phyloP scores from a whole-genome alignment of 2,888 invertebrate species.

The Hemithea aestivaria region DNA sequence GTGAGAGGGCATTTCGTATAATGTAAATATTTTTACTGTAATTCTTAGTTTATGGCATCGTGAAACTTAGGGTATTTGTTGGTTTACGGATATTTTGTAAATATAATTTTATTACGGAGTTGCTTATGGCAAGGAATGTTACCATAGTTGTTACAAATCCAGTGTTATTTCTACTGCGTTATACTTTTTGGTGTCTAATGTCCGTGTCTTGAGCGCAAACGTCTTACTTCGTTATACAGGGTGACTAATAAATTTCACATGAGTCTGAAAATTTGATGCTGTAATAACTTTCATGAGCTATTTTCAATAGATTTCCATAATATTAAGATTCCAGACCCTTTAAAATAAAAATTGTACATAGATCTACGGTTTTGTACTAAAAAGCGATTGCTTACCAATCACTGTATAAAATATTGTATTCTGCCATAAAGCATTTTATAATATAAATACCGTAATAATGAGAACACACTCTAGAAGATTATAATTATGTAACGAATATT shows the following conservation, averaged over 20 bases:
- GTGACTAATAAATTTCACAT: too few species aligned
- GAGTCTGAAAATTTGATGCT: too few species aligned
- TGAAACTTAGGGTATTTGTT: slow-evolving; percentile 45
- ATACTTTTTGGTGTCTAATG: slow-evolving; percentile 4
- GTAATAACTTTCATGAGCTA: too few species aligned
- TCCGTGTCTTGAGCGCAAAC: slow-evolving; percentile 6
- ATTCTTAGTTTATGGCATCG: slow-evolving; percentile 43
- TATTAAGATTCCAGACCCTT: too few species aligned
- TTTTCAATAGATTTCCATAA: too few species aligned
- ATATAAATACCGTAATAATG: slow-evolving; percentile 7
- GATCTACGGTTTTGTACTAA: too few species aligned
- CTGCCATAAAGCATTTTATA: slow-evolving; percentile 22
- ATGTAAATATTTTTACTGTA: slow-evolving; percentile 41
- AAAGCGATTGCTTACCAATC: too few species aligned
- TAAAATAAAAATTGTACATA: too few species aligned
- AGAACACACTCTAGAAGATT: slow-evolving; percentile 6
- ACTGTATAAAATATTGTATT: too few species aligned
- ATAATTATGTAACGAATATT: slow-evolving; percentile 10
- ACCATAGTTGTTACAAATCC: slow-evolving; percentile 47
- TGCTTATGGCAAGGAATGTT: slow-evolving; percentile 51
- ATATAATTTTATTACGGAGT: slow-evolving; percentile 60
- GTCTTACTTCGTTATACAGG: slow-evolving; percentile 8
- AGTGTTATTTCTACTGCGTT: slow-evolving; percentile 34
- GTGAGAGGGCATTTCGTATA: slow-evolving; percentile 53
- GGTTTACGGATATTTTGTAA: slow-evolving; percentile 62